Base-by-base conservation (phyloP, 2,797 vertebrate genomes). In the Syngnathus acus region DNA sequence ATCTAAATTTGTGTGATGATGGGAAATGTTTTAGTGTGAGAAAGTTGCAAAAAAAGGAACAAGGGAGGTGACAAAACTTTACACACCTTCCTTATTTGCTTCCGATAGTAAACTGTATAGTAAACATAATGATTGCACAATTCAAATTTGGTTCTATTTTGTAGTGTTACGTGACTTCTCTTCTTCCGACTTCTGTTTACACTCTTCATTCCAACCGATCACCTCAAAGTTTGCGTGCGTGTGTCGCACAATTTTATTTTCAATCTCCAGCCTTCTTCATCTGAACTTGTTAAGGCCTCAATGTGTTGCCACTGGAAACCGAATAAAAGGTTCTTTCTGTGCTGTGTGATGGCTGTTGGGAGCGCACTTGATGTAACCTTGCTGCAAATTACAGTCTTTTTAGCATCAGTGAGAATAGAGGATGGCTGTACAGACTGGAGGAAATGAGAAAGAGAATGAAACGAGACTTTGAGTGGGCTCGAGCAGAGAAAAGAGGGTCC, bases 261-360 rank as follows among this genome's bases (percentile, higher is more conserved):
- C 40, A 5, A 40, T 39, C 21, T 23, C 59, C n/a, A 61, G 9
- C 59, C n/a, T 42, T 42, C 59, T 61, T 40, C 39, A 40, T 39
- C 59, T 42, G 10, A 62, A 62, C 40, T 45, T 43, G 60, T 45
- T 62, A 26, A 45, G 42, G 40, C 60, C n/a, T 37, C 21, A 26
- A 45, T 14, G 60, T 45, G 60, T 62, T 26, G 40, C 60, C 42
- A 62, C 21, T 45, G 60, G 60, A 62, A 62, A 45, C 60, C 14
- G 42, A 16, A 62, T 45, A 42, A 61, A 61, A 61, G 39, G 60
- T 26, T 62, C 39, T 45, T 16, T 13, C 60, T 16, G 40, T 62
- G 40, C 60, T 23, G 21, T 45, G 40, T 26, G 55, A 37, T 17
- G 21, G 42, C 60, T 45, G 40, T 45, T 16, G 23, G n/a, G 5